A percentile compares a stretch with the other conserved stretches of the same genome.
These are phyloP conservation scores for Acronicta leporina DNA, from an alignment of 2,888 invertebrate species.

Conservation along the genomic window DNA sequence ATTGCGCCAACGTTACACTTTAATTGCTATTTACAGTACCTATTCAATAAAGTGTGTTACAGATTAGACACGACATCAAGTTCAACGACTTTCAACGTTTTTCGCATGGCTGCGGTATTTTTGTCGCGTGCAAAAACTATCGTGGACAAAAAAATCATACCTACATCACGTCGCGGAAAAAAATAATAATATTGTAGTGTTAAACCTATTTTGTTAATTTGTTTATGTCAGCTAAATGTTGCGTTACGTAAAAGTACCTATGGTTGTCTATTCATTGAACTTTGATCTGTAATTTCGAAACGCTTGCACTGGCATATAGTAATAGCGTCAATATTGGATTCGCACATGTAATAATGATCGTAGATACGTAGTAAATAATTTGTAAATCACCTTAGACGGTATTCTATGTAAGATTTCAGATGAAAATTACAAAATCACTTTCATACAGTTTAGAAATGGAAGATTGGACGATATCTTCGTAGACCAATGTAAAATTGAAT, in stretches of 20 bases:
- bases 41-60: constrained; percentile 17
- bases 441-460: no score
- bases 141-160: constrained; percentile 34
- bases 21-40: constrained; percentile 26
- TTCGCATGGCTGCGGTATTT: constrained; percentile 50
- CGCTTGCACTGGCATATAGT: no score
- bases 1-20: constrained; percentile 22
- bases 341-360: no score
- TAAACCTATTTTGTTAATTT: constrained; percentile 1
- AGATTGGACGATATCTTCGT: no score
- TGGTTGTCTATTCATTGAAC: constrained; percentile 10
- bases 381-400: no score
- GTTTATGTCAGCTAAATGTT: neutral
- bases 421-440: no score
- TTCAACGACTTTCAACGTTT: constrained; percentile 53
- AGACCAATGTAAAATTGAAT: neutral
- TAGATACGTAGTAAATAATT: no score
- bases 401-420: no score
- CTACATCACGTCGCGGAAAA: constrained; percentile 36
- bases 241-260: constrained; percentile 2
- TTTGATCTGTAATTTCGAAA: constrained; percentile 16
- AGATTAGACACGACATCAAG: constrained; percentile 40
- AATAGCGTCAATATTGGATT: no score
- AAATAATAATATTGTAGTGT: constrained; percentile 23
- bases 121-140: constrained; percentile 55